Percentiles rank a stretch among this genome's conserved stretches.
phyloP scores from a whole-genome alignment of 1,140 invertebrate genomes.

The Leptopilina boulardi region DNA sequence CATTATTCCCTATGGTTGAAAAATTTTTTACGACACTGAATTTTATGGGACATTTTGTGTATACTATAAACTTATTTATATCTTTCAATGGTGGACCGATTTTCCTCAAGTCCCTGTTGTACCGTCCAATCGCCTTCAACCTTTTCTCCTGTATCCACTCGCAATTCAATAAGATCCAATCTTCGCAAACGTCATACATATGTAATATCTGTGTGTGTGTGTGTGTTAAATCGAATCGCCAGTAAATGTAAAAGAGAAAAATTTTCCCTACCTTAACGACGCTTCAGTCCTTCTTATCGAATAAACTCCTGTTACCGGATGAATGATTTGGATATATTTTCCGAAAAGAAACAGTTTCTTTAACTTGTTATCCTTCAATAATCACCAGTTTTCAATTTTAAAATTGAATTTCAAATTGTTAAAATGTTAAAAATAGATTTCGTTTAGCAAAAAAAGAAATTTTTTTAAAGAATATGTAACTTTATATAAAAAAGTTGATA shows the following conservation, averaged over 20 bases:
- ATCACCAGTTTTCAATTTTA: background rate
- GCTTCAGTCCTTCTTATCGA: conserved; percentile 1
- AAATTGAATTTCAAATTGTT: background rate
- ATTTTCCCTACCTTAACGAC: background rate
- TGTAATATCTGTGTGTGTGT: conserved; percentile 11
- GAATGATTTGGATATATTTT: background rate
- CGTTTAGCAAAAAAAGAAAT: too few relatives aligned
- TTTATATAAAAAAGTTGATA: too few relatives aligned
- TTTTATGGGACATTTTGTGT: conserved; percentile 25
- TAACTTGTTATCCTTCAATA: background rate
- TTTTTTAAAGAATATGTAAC: too few relatives aligned
- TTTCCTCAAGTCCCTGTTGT: background rate
- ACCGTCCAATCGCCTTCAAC: conserved; percentile 11
- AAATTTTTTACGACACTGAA: conserved; percentile 19
- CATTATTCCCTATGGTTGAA: conserved; percentile 22
- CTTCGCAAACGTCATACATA: conserved; percentile 52
- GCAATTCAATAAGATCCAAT: conserved; percentile 60
- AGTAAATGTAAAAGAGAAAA: conserved; percentile 51
- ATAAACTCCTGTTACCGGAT: background rate
- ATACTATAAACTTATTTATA: conserved; percentile 25
- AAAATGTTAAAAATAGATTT: too few relatives aligned
- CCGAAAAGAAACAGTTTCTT: background rate
- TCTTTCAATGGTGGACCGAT: background rate
- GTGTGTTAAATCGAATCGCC: conserved; percentile 54
- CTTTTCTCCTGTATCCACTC: conserved; percentile 1